A percentile compares a stretch with the other conserved stretches of the same genome.
phyloP scores from a whole-genome alignment of 2,113 vertebrate genomes.

The Myotis yumanensis region DNA sequence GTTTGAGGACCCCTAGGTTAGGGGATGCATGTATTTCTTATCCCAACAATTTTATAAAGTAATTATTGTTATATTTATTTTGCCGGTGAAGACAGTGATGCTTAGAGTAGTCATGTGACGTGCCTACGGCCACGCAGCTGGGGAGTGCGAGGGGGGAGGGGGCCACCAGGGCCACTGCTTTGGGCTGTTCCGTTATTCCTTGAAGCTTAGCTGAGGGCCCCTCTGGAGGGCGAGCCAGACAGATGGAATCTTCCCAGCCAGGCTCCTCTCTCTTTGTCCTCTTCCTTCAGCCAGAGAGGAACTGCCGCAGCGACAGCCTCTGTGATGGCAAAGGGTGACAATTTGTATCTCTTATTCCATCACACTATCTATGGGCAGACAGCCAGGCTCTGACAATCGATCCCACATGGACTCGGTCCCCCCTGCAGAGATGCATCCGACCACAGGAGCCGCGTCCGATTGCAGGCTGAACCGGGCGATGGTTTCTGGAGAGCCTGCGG shows the following conservation, averaged over 20 bases:
- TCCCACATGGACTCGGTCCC: background rate
- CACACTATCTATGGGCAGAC: background rate
- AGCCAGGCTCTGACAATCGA: slow-evolving; percentile 4
- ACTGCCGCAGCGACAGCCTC: background rate
- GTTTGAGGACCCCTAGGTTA: too few relatives aligned
- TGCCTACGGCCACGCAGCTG: background rate
- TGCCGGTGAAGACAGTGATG: background rate
- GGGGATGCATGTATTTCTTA: background rate
- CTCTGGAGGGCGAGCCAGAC: background rate
- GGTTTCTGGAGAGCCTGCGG: background rate
- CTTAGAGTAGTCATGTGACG: background rate
- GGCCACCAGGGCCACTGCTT: background rate
- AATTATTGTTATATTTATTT: background rate
- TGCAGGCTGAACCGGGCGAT: background rate
- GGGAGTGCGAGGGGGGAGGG: background rate
- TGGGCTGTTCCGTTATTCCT: background rate
- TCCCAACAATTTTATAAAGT: background rate
- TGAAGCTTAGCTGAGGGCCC: background rate
- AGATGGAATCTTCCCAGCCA: background rate
- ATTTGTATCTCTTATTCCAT: slow-evolving; percentile 40
- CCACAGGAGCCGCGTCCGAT: background rate
- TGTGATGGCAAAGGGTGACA: slow-evolving; percentile 5
- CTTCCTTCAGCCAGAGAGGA: background rate
- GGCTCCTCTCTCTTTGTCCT: background rate
- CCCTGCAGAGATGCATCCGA: background rate